A percentile compares a stretch with the other conserved stretches of the same genome.
These are phyloP conservation scores for Lissocephala sabroskyi DNA, from an alignment of 2,888 invertebrate genomes.

Conservation along the genomic window DNA sequence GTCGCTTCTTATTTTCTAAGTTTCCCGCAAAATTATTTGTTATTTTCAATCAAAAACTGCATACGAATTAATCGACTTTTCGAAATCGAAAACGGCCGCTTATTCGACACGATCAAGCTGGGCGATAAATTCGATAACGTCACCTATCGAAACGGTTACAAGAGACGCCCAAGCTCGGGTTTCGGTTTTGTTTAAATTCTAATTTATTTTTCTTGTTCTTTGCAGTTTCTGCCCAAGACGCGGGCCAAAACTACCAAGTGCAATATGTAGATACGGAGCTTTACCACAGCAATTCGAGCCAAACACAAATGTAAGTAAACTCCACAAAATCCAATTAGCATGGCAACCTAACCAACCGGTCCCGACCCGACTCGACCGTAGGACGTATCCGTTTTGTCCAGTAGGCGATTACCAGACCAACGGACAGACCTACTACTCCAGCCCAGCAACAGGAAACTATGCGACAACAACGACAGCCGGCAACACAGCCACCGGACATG, in stretches of 20 bases:
- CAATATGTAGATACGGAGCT: slow-evolving; percentile 83
- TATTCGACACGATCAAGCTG: too few relatives aligned
- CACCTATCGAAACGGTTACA: too few relatives aligned
- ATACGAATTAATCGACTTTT: too few relatives aligned
- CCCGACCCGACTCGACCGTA: too few relatives aligned
- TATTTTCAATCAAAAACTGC: neutral
- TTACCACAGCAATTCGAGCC: slow-evolving; percentile 76
- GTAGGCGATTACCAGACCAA: slow-evolving; percentile 77
- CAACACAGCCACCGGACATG: slow-evolving; percentile 71
- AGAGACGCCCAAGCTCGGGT: too few relatives aligned
- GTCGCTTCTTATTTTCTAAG: neutral
- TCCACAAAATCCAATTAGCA: too few relatives aligned
- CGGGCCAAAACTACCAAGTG: slow-evolving; percentile 77
- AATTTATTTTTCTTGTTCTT: too few relatives aligned
- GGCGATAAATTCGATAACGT: too few relatives aligned
- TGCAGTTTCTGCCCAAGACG: slow-evolving; percentile 71
- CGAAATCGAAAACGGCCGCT: too few relatives aligned
- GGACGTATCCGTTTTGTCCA: slow-evolving; percentile 85
- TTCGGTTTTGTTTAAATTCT: too few relatives aligned
- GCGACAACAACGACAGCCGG: slow-evolving; percentile 68
- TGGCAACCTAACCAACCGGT: too few relatives aligned
- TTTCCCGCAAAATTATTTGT: neutral
- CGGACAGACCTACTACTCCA: slow-evolving; percentile 79
- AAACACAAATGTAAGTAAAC: slow-evolving; percentile 75
- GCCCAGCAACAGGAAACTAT: slow-evolving; percentile 74